Evolutionary conservation across 2,113 vertebrate species (phyloP).

Genomic region (Camelus bactrianus): DNA sequence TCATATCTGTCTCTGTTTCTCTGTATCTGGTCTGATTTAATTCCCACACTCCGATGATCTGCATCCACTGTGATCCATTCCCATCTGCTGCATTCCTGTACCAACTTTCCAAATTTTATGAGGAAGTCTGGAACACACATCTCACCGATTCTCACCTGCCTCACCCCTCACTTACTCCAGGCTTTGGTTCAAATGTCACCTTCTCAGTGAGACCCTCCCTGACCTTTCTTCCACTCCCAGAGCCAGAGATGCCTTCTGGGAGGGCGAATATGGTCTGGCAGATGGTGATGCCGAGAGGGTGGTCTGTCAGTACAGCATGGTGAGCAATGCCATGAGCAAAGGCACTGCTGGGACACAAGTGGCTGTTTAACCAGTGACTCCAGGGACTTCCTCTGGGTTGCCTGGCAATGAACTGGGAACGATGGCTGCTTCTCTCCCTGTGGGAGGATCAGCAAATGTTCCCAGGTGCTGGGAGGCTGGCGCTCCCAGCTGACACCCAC

Average conservation of each 20-base stretch:
- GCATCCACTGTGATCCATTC: not conserved
- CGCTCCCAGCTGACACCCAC: not conserved
- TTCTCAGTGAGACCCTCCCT: not conserved
- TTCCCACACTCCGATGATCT: too few species aligned
- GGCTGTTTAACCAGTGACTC: not conserved
- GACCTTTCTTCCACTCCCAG: not conserved
- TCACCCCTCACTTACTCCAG: not conserved
- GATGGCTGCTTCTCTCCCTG: not conserved
- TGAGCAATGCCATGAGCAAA: not conserved
- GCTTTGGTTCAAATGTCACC: not conserved
- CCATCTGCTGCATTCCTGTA: not conserved
- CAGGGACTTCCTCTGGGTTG: conserved; percentile 57
- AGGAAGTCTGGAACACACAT: not conserved
- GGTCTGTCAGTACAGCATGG: too few species aligned
- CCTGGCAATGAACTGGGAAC: conserved; percentile 46
- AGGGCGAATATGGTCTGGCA: accelerated
- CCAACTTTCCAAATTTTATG: not conserved
- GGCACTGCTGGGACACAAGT: not conserved
- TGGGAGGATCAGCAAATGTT: not conserved
- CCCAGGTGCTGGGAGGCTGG: conserved; percentile 11
- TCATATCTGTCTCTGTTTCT: not conserved
- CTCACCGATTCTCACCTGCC: not conserved
- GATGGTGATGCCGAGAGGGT: accelerated
- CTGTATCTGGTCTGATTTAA: not conserved
- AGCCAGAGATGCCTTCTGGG: too few species aligned